phyloP scores from a whole-genome alignment of 2,113 vertebrate species.

The Crotalus horridus region DNA sequence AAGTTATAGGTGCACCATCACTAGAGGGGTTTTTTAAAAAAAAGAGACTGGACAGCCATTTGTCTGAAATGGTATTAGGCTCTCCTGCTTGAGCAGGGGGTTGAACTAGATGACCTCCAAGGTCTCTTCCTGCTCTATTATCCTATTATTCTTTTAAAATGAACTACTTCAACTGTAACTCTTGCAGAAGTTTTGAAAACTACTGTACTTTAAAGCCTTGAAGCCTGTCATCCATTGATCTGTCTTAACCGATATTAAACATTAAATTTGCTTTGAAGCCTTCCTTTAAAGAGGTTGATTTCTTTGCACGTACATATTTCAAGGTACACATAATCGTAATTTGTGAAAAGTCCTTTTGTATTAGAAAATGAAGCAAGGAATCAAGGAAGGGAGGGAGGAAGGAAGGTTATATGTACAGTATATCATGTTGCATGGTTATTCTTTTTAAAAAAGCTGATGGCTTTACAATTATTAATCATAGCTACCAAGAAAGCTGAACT shows the following conservation, averaged over 20 bases:
- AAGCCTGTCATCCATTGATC: neutral
- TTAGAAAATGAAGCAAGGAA: neutral
- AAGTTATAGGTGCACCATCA: neutral
- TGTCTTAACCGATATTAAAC: neutral
- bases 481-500: neutral
- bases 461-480: neutral
- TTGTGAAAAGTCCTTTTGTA: neutral
- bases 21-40: no score
- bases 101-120: neutral
- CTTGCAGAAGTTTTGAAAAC: neutral
- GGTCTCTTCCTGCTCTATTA: neutral
- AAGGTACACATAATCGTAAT: neutral
- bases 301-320: neutral
- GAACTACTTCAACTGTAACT: neutral
- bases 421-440: conserved; percentile 30
- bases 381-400: neutral
- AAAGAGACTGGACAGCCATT: neutral
- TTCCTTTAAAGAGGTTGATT: neutral
- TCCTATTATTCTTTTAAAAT: neutral
- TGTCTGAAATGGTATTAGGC: neutral
- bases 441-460: neutral
- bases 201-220: neutral
- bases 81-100: neutral
- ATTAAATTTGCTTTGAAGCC: neutral
- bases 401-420: conserved; percentile 3